These are phyloP conservation scores for Maniola hyperantus DNA, from an alignment of 2,888 invertebrate genomes.

Conservation along the genomic window DNA sequence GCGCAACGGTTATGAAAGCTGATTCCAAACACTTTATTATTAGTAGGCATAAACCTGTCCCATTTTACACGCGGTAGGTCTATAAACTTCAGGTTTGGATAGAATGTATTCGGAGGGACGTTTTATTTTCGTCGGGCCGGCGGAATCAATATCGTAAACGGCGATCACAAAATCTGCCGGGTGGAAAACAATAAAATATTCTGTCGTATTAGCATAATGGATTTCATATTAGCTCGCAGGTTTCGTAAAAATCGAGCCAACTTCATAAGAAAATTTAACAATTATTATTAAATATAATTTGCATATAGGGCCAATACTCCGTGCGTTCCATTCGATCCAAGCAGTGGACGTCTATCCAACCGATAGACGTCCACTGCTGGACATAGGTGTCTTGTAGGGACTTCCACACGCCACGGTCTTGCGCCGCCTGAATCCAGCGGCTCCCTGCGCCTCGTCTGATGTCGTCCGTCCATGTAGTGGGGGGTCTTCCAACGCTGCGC, in stretches of 20 bases:
- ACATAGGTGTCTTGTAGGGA: no score
- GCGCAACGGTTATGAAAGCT: neutral
- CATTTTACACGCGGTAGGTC: constrained; percentile 23
- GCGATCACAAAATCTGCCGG: constrained; percentile 33
- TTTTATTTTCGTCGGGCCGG: constrained; percentile 33
- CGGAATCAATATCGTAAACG: constrained; percentile 34
- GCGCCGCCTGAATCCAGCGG: no score
- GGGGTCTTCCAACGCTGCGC: no score
- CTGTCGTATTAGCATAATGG: constrained; percentile 30
- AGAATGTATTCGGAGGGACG: constrained; percentile 27
- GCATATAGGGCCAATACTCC: constrained; percentile 8
- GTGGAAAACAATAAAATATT: constrained; percentile 37
- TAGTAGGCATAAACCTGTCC: constrained; percentile 20
- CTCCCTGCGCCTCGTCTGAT: no score
- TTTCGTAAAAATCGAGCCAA: constrained; percentile 22
- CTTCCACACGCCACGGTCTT: no score
- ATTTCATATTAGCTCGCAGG: constrained; percentile 28
- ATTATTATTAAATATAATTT: constrained; percentile 19
- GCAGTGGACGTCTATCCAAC: no score
- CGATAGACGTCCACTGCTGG: no score
- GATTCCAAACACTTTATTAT: constrained; percentile 23
- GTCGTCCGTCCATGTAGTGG: no score
- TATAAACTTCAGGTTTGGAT: constrained; percentile 26
- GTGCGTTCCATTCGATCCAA: no score
- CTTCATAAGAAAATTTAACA: constrained; percentile 14